Evolutionary conservation across 2,797 vertebrate species (phyloP).

Genomic region (Oreortyx pictus): DNA sequence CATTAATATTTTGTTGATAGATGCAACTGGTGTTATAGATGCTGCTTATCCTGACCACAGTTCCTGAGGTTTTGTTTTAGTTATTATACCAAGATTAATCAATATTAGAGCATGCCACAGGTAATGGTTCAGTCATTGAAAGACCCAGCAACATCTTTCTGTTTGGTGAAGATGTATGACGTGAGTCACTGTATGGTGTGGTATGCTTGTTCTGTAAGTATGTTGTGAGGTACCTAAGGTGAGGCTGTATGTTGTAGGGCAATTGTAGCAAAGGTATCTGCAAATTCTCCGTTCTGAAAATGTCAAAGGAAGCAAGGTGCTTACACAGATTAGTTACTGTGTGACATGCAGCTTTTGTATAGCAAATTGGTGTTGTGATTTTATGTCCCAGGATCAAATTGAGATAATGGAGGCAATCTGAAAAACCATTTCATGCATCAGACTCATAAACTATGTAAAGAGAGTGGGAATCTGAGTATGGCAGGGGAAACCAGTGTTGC

Average conservation of each 20-base stretch:
- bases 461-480: neutral
- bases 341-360: neutral
- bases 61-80: neutral
- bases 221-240: neutral
- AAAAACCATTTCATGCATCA: neutral
- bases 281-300: neutral
- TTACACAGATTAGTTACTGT: neutral
- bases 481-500: neutral
- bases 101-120: neutral
- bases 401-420: neutral
- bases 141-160: neutral
- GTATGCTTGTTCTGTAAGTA: neutral
- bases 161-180: neutral
- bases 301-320: neutral
- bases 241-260: neutral
- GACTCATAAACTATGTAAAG: neutral
- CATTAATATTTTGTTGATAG: neutral
- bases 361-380: neutral
- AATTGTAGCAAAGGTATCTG: neutral
- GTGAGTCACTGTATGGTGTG: neutral
- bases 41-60: neutral
- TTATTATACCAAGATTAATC: neutral
- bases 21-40: fast-evolving
- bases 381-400: neutral
- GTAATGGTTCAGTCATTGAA: neutral